Evolutionary conservation across 2,113 vertebrate species (phyloP).

Genomic region (Dascyllus trimaculatus): DNA sequence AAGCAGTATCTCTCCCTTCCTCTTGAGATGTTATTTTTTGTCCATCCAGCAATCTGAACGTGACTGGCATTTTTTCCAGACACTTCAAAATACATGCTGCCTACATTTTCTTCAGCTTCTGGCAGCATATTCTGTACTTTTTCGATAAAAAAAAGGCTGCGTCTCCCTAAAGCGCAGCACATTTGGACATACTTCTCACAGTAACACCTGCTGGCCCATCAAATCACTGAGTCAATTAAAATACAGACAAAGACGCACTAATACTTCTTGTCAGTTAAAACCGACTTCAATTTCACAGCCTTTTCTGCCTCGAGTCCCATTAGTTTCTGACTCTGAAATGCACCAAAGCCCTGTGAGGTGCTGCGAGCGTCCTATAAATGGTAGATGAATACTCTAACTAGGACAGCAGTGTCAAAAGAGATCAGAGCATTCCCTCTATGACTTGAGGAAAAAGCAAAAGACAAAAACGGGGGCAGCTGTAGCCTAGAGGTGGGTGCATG

Average conservation of each 20-base stretch:
- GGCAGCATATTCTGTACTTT: background rate
- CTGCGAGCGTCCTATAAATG: slow-evolving; percentile 44
- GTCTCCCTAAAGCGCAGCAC: background rate
- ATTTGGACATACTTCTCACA: slow-evolving; percentile 3
- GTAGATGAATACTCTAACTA: slow-evolving; percentile 59
- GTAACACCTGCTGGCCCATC: background rate
- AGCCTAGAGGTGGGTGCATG: slow-evolving; percentile 45
- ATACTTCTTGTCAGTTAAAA: background rate
- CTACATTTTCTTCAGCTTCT: background rate
- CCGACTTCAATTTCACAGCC: background rate
- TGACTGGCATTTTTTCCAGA: background rate
- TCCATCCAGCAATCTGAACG: background rate
- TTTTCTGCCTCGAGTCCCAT: background rate
- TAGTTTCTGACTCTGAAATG: slow-evolving; percentile 11
- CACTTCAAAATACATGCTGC: background rate
- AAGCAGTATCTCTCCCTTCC: too few relatives aligned
- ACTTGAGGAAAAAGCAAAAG: slow-evolving; percentile 47
- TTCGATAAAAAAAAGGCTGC: background rate
- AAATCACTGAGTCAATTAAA: background rate
- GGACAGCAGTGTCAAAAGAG: slow-evolving; percentile 69
- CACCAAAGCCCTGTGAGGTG: slow-evolving; percentile 16
- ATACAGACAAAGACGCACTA: background rate
- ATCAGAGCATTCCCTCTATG: slow-evolving; percentile 52
- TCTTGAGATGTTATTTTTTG: too few relatives aligned
- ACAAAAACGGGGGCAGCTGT: slow-evolving; percentile 61